phyloP scores from a whole-genome alignment of 2,113 vertebrate genomes.

The Genyomyrus donnyi region DNA sequence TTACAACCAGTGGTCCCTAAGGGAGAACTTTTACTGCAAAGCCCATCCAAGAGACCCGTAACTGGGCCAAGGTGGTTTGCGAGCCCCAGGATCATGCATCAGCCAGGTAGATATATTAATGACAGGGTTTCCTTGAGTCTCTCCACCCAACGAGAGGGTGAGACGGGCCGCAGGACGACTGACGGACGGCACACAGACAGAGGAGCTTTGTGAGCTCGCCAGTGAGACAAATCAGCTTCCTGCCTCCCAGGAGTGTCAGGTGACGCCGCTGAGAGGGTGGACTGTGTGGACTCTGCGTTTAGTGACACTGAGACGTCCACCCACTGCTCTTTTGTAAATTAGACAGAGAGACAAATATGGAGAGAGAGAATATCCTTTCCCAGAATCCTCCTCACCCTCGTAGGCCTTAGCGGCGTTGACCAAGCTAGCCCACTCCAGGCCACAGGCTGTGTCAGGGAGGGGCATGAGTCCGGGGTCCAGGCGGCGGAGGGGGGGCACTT shows the following conservation, averaged over 20 bases:
- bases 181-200: background rate
- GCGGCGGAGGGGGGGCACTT: conserved; percentile 60
- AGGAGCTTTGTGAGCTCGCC: background rate
- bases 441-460: conserved; percentile 74
- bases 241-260: conserved; percentile 34
- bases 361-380: background rate
- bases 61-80: background rate
- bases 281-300: background rate
- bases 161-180: background rate
- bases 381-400: conserved; percentile 62
- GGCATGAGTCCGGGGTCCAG: conserved; percentile 81
- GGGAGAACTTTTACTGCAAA: background rate
- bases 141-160: background rate
- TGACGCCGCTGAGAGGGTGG: conserved; percentile 12
- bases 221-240: background rate
- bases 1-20: background rate
- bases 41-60: background rate
- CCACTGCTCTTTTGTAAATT: background rate
- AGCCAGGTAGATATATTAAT: background rate
- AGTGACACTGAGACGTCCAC: background rate
- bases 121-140: background rate
- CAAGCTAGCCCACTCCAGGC: conserved; percentile 85
- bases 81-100: background rate
- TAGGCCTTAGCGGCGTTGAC: conserved; percentile 83
- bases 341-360: background rate